Evolutionary conservation across 2,113 vertebrate species (phyloP).

Genomic region (Erinaceus europaeus): DNA sequence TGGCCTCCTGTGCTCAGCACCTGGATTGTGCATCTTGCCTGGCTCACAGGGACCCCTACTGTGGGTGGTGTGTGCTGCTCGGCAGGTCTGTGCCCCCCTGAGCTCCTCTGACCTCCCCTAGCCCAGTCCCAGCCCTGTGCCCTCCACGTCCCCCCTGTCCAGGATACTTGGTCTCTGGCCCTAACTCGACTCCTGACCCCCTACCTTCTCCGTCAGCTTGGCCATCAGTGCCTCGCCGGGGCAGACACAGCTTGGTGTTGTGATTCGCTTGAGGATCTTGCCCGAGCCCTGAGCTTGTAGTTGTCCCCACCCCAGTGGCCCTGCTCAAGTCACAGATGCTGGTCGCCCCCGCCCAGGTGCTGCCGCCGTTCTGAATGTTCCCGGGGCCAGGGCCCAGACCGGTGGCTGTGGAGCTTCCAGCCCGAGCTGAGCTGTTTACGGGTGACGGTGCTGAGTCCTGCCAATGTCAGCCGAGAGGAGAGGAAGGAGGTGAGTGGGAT

Average conservation of each 20-base stretch:
- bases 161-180: neutral
- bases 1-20: constrained; percentile 91
- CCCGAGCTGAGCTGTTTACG: constrained; percentile 88
- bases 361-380: constrained; percentile 86
- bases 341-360: constrained; percentile 81
- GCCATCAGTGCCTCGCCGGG: neutral
- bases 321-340: neutral
- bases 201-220: neutral
- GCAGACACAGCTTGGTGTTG: neutral
- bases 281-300: neutral
- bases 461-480: constrained; percentile 93
- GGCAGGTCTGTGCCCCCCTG: constrained; percentile 86
- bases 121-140: neutral
- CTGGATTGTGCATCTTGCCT: constrained; percentile 92
- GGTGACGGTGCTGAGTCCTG: constrained; percentile 87
- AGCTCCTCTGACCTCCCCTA: neutral
- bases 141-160: neutral
- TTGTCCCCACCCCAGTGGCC: neutral
- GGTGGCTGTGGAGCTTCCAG: constrained; percentile 98
- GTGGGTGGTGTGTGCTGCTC: constrained; percentile 97
- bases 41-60: constrained; percentile 92
- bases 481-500: constrained; percentile 86
- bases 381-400: constrained; percentile 83
- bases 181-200: neutral
- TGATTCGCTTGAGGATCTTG: neutral